Percentiles rank a stretch among this genome's conserved stretches.
Evolutionary conservation across 2,797 vertebrate genomes (phyloP).

Genomic region (Urosaurus nigricauda): DNA sequence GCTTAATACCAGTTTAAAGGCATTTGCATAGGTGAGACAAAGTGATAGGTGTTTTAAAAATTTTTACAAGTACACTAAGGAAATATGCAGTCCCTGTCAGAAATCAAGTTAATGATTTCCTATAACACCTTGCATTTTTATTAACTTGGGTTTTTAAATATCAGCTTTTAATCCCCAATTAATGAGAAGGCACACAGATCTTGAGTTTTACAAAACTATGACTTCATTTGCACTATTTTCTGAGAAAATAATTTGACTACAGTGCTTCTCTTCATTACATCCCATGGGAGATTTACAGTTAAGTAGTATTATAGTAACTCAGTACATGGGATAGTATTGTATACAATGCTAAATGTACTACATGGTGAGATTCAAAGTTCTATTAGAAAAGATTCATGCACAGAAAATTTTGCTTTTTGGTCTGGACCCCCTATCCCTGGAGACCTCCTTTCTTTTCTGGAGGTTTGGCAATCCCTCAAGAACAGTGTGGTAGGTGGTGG

Average conservation of each 20-base stretch:
- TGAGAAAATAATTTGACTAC: conserved; percentile 61
- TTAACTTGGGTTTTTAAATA: conserved; percentile 55
- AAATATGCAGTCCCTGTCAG: conserved; percentile 8
- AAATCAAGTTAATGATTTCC: conserved; percentile 54
- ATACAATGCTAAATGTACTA: not conserved
- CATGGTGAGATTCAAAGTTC: not conserved
- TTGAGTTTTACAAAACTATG: conserved; percentile 54
- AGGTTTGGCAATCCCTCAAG: not conserved
- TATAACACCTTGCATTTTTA: conserved; percentile 62
- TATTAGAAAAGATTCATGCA: not conserved
- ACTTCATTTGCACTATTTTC: conserved; percentile 48
- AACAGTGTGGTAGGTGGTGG: not conserved
- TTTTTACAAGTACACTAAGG: conserved; percentile 8
- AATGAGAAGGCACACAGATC: conserved; percentile 53
- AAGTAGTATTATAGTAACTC: not conserved
- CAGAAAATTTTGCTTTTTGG: not conserved
- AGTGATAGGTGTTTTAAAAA: not conserved
- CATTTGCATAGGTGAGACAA: conserved; percentile 48
- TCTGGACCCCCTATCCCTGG: not conserved
- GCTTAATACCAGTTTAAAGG: conserved; percentile 36
- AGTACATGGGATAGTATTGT: not conserved
- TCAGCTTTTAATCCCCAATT: conserved; percentile 58
- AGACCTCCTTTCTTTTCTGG: not conserved
- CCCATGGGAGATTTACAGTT: not conserved
- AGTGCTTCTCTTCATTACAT: not conserved